These are phyloP conservation scores for Drosophila anceps DNA, from an alignment of 2,888 invertebrate genomes.

Conservation along the genomic window DNA sequence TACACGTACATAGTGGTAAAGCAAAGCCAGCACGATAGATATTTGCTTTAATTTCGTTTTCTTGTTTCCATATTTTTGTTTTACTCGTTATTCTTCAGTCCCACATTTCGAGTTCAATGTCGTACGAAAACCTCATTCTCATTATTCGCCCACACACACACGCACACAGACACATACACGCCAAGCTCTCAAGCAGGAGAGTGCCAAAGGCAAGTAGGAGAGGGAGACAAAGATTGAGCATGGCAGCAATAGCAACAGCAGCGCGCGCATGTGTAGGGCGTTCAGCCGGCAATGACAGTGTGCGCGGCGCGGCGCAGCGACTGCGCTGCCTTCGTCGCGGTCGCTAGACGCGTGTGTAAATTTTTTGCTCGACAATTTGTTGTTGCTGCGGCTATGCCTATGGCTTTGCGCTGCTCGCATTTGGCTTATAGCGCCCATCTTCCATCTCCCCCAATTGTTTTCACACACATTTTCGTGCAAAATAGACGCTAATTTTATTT, in stretches of 20 bases:
- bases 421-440: constrained; percentile 42
- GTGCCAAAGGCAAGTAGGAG: constrained; percentile 13
- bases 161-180: constrained; percentile 40
- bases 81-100: constrained; percentile 51
- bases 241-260: constrained; percentile 7
- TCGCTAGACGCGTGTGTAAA: constrained; percentile 51
- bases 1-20: constrained; percentile 35
- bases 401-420: constrained; percentile 31
- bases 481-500: constrained; percentile 76
- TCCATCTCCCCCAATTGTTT: constrained; percentile 47
- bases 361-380: constrained; percentile 26
- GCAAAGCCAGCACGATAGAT: constrained; percentile 57
- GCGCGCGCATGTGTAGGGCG: constrained; percentile 71
- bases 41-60: constrained; percentile 58
- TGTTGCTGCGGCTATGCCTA: constrained; percentile 25
- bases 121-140: constrained; percentile 80
- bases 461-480: constrained; percentile 68
- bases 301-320: neutral
- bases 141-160: constrained; percentile 66
- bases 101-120: constrained; percentile 83
- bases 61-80: constrained; percentile 38
- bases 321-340: constrained; percentile 28
- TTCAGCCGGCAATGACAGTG: constrained; percentile 50
- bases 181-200: constrained; percentile 17
- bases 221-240: constrained; percentile 4